These are phyloP conservation scores for Erebia aethiops DNA, from an alignment of 2,888 invertebrate species.

Conservation along the genomic window DNA sequence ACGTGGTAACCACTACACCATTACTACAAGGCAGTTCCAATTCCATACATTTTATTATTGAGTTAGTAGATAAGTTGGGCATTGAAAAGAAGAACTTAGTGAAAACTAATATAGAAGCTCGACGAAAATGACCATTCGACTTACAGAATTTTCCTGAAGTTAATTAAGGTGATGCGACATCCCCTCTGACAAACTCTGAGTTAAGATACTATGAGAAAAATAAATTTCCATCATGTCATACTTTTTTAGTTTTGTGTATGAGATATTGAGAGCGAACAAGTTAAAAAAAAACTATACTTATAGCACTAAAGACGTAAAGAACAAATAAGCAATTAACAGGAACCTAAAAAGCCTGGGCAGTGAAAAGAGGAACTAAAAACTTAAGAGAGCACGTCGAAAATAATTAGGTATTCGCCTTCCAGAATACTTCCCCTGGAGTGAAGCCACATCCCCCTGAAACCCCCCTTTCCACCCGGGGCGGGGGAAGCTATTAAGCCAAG, in stretches of 20 bases:
- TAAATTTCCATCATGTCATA: too few species aligned
- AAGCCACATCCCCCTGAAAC: slow-evolving; percentile 64
- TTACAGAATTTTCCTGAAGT: too few species aligned
- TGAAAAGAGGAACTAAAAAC: slow-evolving; percentile 36
- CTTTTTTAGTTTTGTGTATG: background rate
- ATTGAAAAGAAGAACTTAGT: too few species aligned
- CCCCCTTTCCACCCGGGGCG: slow-evolving; percentile 47
- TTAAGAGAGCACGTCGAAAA: slow-evolving; percentile 35
- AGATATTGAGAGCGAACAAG: background rate
- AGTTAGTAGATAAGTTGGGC: too few species aligned
- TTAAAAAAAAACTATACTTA: background rate
- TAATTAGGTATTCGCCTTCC: slow-evolving; percentile 49
- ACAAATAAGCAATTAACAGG: slow-evolving; percentile 17
- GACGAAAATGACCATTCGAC: too few species aligned
- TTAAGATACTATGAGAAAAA: background rate
- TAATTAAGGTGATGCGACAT: too few species aligned
- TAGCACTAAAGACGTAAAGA: background rate
- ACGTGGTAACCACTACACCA: too few species aligned
- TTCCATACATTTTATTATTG: too few species aligned
- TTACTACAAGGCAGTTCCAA: too few species aligned
- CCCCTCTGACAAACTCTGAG: too few species aligned
- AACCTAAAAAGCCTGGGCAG: slow-evolving; percentile 27
- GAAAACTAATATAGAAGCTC: too few species aligned
- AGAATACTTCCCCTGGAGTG: slow-evolving; percentile 65
- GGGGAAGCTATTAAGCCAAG: slow-evolving; percentile 95